Conservation (phyloP, 2,888 invertebrate species). For the Microplitis deprimator region DNA sequence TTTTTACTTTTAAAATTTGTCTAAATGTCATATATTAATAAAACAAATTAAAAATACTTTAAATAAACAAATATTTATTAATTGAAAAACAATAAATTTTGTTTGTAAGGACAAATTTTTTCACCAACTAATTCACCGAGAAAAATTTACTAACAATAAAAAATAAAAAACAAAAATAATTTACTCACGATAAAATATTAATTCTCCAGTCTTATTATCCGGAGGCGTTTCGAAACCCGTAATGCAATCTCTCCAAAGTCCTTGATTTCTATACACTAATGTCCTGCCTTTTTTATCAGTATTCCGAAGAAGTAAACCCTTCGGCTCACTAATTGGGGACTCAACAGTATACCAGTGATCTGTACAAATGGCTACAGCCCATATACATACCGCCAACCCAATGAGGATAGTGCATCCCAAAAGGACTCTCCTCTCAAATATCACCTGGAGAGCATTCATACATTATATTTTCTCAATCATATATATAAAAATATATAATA, state of each 20-base stretch:
- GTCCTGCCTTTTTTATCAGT: conserved; percentile 55
- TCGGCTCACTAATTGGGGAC: conserved; percentile 58
- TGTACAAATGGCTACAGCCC: conserved; percentile 83
- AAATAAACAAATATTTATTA: too few species aligned
- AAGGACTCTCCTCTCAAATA: conserved; percentile 82
- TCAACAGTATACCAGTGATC: conserved; percentile 81
- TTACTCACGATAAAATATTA: conserved; percentile 54
- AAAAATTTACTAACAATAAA: background rate
- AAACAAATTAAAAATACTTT: too few species aligned
- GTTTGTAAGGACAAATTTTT: background rate
- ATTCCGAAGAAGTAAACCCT: conserved; percentile 59
- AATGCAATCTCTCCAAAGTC: conserved; percentile 80
- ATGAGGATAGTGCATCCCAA: conserved; percentile 80
- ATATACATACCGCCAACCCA: conserved; percentile 78
- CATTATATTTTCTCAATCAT: background rate
- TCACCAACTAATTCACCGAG: background rate
- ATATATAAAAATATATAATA: background rate
- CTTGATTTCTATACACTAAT: conserved; percentile 79
- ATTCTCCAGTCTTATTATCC: conserved; percentile 47
- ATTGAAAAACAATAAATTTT: too few species aligned
- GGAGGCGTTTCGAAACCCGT: conserved; percentile 68
- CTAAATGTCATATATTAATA: too few species aligned
- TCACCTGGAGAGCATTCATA: conserved; percentile 65
- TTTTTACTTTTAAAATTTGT: too few species aligned
- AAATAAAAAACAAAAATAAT: background rate